phyloP scores from a whole-genome alignment of 2,888 invertebrate genomes.

The Tridacna gigas region DNA sequence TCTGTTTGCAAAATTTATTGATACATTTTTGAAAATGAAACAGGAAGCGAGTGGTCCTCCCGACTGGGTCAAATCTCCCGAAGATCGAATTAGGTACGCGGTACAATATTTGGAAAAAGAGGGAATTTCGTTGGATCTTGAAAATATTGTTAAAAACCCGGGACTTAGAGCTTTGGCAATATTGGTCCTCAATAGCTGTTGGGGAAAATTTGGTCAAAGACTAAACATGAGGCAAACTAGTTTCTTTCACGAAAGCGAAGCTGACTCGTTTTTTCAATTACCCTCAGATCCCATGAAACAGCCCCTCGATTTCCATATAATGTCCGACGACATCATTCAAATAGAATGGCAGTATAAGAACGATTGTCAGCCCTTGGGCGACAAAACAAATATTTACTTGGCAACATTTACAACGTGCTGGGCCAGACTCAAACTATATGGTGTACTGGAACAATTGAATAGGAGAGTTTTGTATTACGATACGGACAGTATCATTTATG shows the following conservation, averaged over 20 bases:
- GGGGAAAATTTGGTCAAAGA: conserved; percentile 29
- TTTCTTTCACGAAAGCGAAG: conserved; percentile 25
- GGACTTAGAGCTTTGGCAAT: conserved; percentile 35
- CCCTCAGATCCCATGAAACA: conserved; percentile 9
- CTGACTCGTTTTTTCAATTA: conserved; percentile 19
- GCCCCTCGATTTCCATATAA: conserved; percentile 23
- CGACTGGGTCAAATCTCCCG: conserved; percentile 25
- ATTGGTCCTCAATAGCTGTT: conserved; percentile 28
- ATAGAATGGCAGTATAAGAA: too few species aligned
- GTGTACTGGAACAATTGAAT: conserved; percentile 71
- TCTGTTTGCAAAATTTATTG: conserved; percentile 80
- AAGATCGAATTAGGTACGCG: conserved; percentile 5
- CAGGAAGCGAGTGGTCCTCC: too few species aligned
- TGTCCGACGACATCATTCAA: too few species aligned
- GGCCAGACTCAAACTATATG: conserved; percentile 53
- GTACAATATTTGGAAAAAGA: conserved; percentile 13
- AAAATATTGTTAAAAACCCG: conserved; percentile 22
- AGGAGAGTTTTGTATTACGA: too few species aligned
- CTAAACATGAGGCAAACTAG: conserved; percentile 26
- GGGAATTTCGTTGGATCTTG: conserved; percentile 8
- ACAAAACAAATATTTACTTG: conserved; percentile 44
- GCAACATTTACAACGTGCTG: too few species aligned
- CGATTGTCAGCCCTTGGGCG: conserved; percentile 24
- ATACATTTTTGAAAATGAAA: conserved; percentile 72
- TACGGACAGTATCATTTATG: too few species aligned